Evolutionary conservation across 1,140 invertebrate genomes (phyloP).

Genomic region (Pseudomyrmex pallidus): DNA sequence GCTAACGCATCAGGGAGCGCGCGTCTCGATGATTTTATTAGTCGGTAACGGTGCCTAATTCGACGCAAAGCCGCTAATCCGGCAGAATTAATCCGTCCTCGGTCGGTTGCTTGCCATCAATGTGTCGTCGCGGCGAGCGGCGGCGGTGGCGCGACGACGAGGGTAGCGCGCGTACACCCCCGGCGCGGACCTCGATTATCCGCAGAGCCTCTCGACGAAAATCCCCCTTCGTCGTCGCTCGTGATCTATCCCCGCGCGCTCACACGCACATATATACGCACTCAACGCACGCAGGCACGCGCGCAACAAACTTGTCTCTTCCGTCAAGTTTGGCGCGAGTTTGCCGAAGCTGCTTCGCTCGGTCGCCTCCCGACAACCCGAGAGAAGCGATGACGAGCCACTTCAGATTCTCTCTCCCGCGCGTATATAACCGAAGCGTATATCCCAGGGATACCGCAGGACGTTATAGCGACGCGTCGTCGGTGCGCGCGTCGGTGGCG

Average conservation of each 20-base stretch:
- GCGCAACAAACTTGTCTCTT: constrained; percentile 19
- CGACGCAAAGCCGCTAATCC: constrained; percentile 75
- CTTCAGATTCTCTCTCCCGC: constrained; percentile 70
- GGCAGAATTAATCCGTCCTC: constrained; percentile 74
- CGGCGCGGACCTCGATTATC: constrained; percentile 70
- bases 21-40: constrained; percentile 73
- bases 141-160: constrained; percentile 33
- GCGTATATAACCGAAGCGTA: neutral
- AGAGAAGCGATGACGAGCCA: constrained; percentile 65
- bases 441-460: constrained; percentile 56
- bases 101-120: constrained; percentile 75
- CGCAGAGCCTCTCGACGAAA: constrained; percentile 62
- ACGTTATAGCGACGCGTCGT: constrained; percentile 61
- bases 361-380: constrained; percentile 73
- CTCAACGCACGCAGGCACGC: neutral
- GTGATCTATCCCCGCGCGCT: neutral
- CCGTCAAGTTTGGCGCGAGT: constrained; percentile 68
- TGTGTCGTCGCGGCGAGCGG: constrained; percentile 66
- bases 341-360: constrained; percentile 69
- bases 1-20: constrained; percentile 12
- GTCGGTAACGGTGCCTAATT: constrained; percentile 75
- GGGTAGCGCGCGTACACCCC: constrained; percentile 33
- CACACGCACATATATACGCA: neutral
- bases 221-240: constrained; percentile 14
- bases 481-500: constrained; percentile 20